These are phyloP conservation scores for Champsocephalus gunnari DNA, from an alignment of 2,797 vertebrate genomes.

Conservation along the genomic window DNA sequence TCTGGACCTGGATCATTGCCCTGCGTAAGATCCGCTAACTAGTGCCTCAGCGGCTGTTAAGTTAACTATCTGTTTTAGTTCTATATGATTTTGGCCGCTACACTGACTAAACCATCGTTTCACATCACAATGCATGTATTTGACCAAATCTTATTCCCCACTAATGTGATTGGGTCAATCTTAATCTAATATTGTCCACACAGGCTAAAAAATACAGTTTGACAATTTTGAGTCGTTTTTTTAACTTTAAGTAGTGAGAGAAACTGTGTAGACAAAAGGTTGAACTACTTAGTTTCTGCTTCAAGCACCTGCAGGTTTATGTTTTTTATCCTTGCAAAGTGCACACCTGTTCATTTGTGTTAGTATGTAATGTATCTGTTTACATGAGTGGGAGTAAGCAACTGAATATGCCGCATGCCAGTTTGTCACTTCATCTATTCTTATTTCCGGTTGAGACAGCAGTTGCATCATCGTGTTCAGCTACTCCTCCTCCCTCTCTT, in stretches of 20 bases:
- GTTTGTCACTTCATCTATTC: slow-evolving; percentile 17
- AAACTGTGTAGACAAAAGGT: slow-evolving; percentile 42
- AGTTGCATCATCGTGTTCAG: slow-evolving; percentile 23
- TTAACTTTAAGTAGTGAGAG: slow-evolving; percentile 18
- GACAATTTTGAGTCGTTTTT: background rate
- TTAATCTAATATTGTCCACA: background rate
- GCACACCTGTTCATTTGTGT: slow-evolving; percentile 59
- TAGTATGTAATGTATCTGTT: slow-evolving; percentile 31
- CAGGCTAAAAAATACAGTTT: background rate
- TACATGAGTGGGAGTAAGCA: slow-evolving; percentile 64
- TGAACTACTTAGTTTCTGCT: slow-evolving; percentile 15
- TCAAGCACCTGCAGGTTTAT: slow-evolving; percentile 5
- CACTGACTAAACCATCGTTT: slow-evolving; percentile 2
- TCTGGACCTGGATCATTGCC: no score
- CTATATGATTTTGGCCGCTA: no score
- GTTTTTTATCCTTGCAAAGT: slow-evolving; percentile 15
- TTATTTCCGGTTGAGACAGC: slow-evolving; percentile 24
- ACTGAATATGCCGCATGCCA: slow-evolving; percentile 28
- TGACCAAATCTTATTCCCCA: background rate
- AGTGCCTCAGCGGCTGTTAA: no score
- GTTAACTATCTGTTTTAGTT: no score
- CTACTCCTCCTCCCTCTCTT: slow-evolving; percentile 10
- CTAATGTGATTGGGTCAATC: background rate
- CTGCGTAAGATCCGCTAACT: no score
- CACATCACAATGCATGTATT: background rate